phyloP scores from a whole-genome alignment of 2,888 invertebrate genomes.

The Adela reaumurella region DNA sequence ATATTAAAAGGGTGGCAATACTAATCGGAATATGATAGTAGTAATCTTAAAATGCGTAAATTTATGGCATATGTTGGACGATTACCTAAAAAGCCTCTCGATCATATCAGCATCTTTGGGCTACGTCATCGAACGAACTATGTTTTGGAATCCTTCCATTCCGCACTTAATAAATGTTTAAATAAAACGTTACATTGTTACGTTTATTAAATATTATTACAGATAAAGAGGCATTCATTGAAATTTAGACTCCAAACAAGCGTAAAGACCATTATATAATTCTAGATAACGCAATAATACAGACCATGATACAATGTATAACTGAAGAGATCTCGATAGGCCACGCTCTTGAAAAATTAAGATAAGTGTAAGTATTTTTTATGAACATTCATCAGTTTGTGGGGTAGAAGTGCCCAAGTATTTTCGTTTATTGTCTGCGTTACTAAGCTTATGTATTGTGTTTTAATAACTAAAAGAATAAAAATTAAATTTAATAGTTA shows the following conservation, averaged over 20 bases:
- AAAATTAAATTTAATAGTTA: too few relatives aligned
- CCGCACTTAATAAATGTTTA: too few relatives aligned
- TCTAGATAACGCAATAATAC: not conserved
- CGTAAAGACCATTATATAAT: conserved; percentile 1
- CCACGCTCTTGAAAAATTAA: not conserved
- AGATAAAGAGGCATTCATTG: not conserved
- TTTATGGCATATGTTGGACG: conserved; percentile 1
- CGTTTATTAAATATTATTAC: too few relatives aligned
- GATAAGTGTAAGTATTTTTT: too few relatives aligned
- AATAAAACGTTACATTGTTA: too few relatives aligned
- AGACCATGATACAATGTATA: conserved; percentile 1
- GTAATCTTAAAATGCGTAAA: not conserved
- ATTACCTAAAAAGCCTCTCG: not conserved
- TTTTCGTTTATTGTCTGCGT: too few relatives aligned
- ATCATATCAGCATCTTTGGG: not conserved
- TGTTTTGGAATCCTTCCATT: too few relatives aligned
- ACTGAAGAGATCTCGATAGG: conserved; percentile 2
- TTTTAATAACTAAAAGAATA: too few relatives aligned
- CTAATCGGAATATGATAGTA: not conserved
- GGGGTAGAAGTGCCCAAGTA: conserved; percentile 7
- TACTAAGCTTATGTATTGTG: conserved; percentile 31
- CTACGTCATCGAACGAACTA: not conserved
- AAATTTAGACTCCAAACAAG: not conserved
- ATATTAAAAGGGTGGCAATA: too few relatives aligned
- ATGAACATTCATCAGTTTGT: conserved; percentile 5